Evolutionary conservation across 2,113 vertebrate species (phyloP).

Genomic region (Miniopterus natalensis): DNA sequence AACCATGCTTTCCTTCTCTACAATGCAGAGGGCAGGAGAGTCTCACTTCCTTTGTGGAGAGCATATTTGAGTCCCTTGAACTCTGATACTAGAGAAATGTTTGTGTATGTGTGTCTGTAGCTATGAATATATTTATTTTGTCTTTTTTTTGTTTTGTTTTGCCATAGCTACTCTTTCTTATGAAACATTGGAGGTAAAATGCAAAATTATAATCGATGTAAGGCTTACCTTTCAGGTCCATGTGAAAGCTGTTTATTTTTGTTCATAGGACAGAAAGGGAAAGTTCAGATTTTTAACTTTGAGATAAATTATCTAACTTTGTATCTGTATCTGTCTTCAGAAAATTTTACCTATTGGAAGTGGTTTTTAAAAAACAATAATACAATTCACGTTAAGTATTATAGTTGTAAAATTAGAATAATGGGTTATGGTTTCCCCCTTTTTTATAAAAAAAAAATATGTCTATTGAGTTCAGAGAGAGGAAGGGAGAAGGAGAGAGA

Average conservation of each 20-base stretch:
- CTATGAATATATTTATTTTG: neutral
- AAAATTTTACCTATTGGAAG: neutral
- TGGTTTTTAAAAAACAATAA: neutral
- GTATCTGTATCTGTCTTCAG: neutral
- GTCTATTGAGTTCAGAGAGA: no score
- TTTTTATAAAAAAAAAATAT: no score
- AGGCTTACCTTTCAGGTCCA: neutral
- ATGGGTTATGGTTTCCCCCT: neutral
- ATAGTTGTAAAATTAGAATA: constrained; percentile 18
- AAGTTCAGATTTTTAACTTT: constrained; percentile 50
- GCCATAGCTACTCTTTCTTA: neutral
- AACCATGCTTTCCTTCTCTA: neutral
- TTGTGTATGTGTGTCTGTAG: neutral
- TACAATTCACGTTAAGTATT: neutral
- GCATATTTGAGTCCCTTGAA: neutral
- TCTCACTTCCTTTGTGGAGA: neutral
- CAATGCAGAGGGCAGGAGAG: neutral
- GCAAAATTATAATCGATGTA: neutral
- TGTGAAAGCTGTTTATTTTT: constrained; percentile 16
- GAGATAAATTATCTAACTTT: constrained; percentile 18
- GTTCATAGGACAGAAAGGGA: neutral
- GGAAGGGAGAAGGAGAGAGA: no score
- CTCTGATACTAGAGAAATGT: neutral
- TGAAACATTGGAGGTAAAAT: constrained; percentile 24
- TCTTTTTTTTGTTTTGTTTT: neutral